These are phyloP conservation scores for Verasper variegatus DNA, from an alignment of 2,113 vertebrate species.

Conservation along the genomic window DNA sequence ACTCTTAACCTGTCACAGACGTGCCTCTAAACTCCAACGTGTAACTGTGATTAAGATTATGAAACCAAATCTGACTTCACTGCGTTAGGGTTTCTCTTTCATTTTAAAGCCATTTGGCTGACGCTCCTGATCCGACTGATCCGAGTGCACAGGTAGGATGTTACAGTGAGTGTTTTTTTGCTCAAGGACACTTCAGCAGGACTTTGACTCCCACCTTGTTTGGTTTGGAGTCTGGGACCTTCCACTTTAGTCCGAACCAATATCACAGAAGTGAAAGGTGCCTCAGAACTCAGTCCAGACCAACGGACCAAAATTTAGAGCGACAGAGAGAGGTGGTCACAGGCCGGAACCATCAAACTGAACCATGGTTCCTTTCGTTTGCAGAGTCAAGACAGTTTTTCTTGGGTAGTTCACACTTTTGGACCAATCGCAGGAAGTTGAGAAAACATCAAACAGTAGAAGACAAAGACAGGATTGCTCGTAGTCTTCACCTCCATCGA, in stretches of 20 bases:
- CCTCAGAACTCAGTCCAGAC: too few species aligned
- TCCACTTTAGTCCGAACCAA: too few species aligned
- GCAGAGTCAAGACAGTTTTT: not conserved
- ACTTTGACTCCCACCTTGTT: not conserved
- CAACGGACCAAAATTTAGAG: too few species aligned
- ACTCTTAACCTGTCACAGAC: constrained; percentile 46
- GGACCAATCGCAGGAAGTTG: not conserved
- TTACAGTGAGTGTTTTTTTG: constrained; percentile 5
- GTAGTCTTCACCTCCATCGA: too few species aligned
- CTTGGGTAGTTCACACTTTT: not conserved
- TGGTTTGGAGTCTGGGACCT: too few species aligned
- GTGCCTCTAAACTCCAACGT: constrained; percentile 12
- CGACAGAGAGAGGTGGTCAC: too few species aligned
- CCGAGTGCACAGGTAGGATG: constrained; percentile 40
- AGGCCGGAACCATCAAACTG: too few species aligned
- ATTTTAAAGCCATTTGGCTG: constrained; percentile 44
- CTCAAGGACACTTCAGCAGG: constrained; percentile 26
- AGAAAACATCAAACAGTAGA: not conserved
- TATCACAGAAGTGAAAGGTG: too few species aligned
- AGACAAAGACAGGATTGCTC: too few species aligned
- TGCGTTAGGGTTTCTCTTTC: constrained; percentile 35
- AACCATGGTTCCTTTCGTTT: too few species aligned
- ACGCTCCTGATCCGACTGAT: constrained; percentile 26
- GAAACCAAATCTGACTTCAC: constrained; percentile 50
- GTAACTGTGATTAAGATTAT: constrained; percentile 55